A percentile compares a stretch with the other conserved stretches of the same genome.
Conservation (phyloP, 2,888 invertebrate genomes). For the Erebia ligea region DNA sequence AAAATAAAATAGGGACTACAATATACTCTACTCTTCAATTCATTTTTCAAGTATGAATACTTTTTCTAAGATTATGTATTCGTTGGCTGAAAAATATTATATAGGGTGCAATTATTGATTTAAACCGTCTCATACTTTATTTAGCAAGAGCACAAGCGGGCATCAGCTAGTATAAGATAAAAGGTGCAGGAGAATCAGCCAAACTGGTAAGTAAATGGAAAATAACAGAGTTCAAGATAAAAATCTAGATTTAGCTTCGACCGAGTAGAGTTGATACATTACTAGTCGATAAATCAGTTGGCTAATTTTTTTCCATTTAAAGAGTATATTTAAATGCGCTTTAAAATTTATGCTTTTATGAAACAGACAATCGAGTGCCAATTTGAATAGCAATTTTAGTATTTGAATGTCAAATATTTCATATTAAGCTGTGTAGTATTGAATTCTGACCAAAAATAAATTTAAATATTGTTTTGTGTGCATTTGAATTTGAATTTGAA, state of each 20-base stretch:
- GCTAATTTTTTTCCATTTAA: background rate
- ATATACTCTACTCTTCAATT: background rate
- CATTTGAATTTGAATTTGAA: background rate
- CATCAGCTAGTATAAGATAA: no score
- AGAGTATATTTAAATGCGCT: background rate
- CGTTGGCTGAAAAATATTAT: no score
- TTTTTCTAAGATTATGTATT: background rate
- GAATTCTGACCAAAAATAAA: background rate
- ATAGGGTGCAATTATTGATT: background rate
- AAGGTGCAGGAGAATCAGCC: background rate
- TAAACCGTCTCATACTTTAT: background rate
- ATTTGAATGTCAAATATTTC: constrained; percentile 7
- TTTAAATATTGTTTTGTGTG: background rate
- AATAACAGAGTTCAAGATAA: background rate
- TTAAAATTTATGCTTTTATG: background rate
- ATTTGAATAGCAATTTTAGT: background rate
- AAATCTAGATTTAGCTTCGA: background rate
- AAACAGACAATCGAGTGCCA: background rate
- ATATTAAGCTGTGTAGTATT: background rate
- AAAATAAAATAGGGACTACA: constrained; percentile 2
- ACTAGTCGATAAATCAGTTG: background rate
- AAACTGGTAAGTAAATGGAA: background rate
- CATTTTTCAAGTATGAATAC: background rate
- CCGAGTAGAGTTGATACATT: background rate
- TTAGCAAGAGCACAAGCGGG: no score